A percentile compares a stretch with the other conserved stretches of the same genome.
Evolutionary conservation across 2,113 vertebrate genomes (phyloP).

Genomic region (Phrynosoma blainvillii): DNA sequence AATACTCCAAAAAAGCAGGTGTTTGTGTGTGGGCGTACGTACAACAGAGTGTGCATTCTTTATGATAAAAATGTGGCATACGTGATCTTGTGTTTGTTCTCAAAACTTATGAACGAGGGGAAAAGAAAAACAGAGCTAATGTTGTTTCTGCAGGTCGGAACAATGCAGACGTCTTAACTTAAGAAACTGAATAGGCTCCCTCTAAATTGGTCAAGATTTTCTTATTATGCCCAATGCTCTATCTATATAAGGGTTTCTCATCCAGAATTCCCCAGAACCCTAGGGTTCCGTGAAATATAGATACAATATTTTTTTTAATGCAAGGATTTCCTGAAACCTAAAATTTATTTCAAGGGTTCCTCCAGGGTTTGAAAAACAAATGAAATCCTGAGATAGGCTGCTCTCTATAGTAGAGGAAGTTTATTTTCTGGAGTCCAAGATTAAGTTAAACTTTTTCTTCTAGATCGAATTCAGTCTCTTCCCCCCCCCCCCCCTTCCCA

Average conservation of each 20-base stretch:
- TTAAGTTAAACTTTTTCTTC: background rate
- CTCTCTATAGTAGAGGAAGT: background rate
- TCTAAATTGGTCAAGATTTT: background rate
- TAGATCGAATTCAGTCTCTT: background rate
- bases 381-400: too few species aligned
- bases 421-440: background rate
- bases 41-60: background rate
- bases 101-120: background rate
- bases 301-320: too few species aligned
- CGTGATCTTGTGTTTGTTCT: background rate
- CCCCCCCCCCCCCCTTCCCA: background rate
- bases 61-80: background rate
- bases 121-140: background rate
- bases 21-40: slow-evolving; percentile 2
- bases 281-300: too few species aligned
- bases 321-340: too few species aligned
- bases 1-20: background rate
- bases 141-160: background rate
- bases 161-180: background rate
- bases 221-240: background rate
- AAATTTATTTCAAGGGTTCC: too few species aligned
- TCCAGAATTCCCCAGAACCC: too few species aligned
- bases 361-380: too few species aligned
- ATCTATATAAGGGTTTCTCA: too few species aligned
- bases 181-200: background rate